Percentiles rank a stretch among this genome's conserved stretches.
phyloP scores from a whole-genome alignment of 2,888 invertebrate genomes.

The Syrphus vitripennis region DNA sequence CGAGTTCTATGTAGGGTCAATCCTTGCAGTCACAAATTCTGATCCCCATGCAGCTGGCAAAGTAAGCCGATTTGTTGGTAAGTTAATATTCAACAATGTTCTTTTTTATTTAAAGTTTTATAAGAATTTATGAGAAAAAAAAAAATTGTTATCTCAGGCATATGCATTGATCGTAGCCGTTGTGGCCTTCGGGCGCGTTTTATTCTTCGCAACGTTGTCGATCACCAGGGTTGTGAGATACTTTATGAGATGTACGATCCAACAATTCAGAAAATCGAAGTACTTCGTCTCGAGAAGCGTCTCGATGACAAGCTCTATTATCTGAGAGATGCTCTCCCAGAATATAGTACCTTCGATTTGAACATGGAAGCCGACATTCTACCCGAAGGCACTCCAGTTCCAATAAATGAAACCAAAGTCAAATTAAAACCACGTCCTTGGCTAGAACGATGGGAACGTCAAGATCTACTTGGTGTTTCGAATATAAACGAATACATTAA shows the following conservation, averaged over 20 bases:
- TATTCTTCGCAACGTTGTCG: slow-evolving; percentile 95
- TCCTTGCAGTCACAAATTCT: slow-evolving; percentile 93
- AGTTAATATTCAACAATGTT: slow-evolving; percentile 21
- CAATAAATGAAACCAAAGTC: slow-evolving; percentile 89
- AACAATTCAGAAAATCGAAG: slow-evolving; percentile 93
- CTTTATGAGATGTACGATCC: slow-evolving; percentile 93
- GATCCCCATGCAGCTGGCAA: slow-evolving; percentile 93
- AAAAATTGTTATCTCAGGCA: slow-evolving; percentile 85
- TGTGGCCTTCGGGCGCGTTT: slow-evolving; percentile 93
- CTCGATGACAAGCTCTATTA: slow-evolving; percentile 94
- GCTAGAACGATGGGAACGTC: slow-evolving; percentile 93
- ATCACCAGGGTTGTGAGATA: slow-evolving; percentile 90
- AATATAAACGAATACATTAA: slow-evolving; percentile 84
- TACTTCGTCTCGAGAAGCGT: slow-evolving; percentile 94
- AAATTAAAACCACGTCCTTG: slow-evolving; percentile 92
- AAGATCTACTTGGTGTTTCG: slow-evolving; percentile 88
- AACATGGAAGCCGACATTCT: slow-evolving; percentile 93
- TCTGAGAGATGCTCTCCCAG: slow-evolving; percentile 93
- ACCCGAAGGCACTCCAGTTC: slow-evolving; percentile 89
- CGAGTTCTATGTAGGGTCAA: slow-evolving; percentile 98
- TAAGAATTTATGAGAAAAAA: background rate
- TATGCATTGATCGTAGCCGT: slow-evolving; percentile 93
- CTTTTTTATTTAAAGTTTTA: background rate
- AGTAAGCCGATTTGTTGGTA: slow-evolving; percentile 85
- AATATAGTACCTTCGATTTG: slow-evolving; percentile 95